Base-by-base conservation (phyloP, 1,140 invertebrate genomes). In the Uloborus diversus region DNA sequence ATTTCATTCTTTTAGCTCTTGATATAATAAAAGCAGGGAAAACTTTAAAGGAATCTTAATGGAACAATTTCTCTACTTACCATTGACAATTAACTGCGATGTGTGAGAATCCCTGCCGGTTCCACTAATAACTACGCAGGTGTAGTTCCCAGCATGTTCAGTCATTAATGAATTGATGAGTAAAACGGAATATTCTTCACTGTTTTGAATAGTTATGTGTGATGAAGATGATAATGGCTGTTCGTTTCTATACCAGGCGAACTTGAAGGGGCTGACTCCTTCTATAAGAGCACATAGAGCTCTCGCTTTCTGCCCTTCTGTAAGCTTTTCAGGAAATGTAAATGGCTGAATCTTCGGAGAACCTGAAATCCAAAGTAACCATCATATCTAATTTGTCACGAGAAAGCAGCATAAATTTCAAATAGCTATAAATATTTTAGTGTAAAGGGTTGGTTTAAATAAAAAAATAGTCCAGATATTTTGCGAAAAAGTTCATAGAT, bases 51-150 rank as follows among this genome's bases (percentile, higher is more conserved):
- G 7, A 17, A 23, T 33, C 14, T 47, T 47, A 25, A 47, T 42
- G 13, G 25, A 3, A 47, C 2, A 7, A 68, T 37, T 9, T 3
- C 17, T 49, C 5, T 62, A 49, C 65, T 71, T 68, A 81, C 81
- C 76, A 37, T 70, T 73, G 17, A 81, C 35, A n/a, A 75, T 4
- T 2, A 81, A 51, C 20, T 65, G 47, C 0, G 81, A 64, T 9
- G 73, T 47, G 37, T 47, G 79, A 11, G 37, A 57, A 49, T 81
- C 81, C 25, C 25, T 61, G 11, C 81, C 81, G 13, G 89, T 92
- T 25, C 86, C 87, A 86, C 93, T 94, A 65, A 89, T 89, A 82
- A 91, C 93, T 61, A 89, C 89, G 59, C 85, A 86, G 20, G 83
- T 83, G 76, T 86, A 86, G 32, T 82, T 85, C 17, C 85, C 85